phyloP scores from a whole-genome alignment of 2,888 invertebrate genomes.

The Seladonia tumulorum region DNA sequence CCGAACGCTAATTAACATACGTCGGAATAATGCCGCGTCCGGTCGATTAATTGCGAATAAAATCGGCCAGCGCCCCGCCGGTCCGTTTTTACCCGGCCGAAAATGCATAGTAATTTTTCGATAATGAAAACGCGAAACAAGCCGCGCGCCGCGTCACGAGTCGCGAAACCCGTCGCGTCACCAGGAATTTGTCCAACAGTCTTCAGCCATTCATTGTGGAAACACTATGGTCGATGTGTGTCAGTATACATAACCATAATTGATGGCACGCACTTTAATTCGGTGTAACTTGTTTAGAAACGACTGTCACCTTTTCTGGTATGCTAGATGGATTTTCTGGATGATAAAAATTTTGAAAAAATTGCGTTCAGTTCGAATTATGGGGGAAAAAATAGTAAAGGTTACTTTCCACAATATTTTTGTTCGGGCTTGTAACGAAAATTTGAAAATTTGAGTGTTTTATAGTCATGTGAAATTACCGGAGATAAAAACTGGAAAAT shows the following conservation, averaged over 20 bases:
- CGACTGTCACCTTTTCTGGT: too few species aligned
- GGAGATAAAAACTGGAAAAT: too few species aligned
- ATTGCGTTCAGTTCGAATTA: too few species aligned
- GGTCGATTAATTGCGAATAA: constrained; percentile 21
- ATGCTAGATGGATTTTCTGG: too few species aligned
- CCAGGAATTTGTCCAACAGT: not conserved
- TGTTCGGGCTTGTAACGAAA: too few species aligned
- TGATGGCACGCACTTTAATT: too few species aligned
- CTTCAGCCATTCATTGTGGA: not conserved
- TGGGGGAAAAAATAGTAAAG: too few species aligned
- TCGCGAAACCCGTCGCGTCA: not conserved
- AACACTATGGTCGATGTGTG: not conserved
- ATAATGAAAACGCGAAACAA: not conserved
- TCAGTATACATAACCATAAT: not conserved
- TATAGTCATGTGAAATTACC: too few species aligned
- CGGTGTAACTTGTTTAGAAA: too few species aligned
- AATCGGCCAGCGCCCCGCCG: not conserved
- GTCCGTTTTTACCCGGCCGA: not conserved
- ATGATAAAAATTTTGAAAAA: too few species aligned
- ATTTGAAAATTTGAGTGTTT: too few species aligned
- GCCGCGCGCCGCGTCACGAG: not conserved
- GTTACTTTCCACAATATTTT: too few species aligned
- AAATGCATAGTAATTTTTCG: not conserved
- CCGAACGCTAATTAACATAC: constrained; percentile 34
- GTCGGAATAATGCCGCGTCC: not conserved